A percentile compares a stretch with the other conserved stretches of the same genome.
Conservation (phyloP, 1,140 invertebrate species). For the Megalopta genalis region DNA sequence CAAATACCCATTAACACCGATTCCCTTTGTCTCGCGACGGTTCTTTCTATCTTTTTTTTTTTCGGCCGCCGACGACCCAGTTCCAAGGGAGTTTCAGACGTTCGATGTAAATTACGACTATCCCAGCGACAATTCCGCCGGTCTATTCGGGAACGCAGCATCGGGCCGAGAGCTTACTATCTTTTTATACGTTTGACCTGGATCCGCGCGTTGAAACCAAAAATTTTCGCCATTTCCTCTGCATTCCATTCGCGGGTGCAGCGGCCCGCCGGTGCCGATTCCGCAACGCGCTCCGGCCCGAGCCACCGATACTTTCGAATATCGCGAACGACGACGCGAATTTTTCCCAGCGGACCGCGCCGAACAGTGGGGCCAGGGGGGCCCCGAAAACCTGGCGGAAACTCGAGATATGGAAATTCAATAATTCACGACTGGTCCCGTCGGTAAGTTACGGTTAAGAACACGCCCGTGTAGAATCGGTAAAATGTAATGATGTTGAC, state of each 20-base stretch:
- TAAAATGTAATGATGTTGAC: too few species aligned
- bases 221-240: slow-evolving; percentile 23
- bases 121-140: slow-evolving; percentile 27
- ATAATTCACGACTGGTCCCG: too few species aligned
- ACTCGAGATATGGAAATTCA: too few species aligned
- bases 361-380: too few species aligned
- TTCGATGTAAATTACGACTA: slow-evolving; percentile 39
- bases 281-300: too few species aligned
- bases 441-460: too few species aligned
- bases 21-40: neutral
- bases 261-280: too few species aligned
- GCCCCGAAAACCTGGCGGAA: too few species aligned
- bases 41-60: neutral
- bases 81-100: slow-evolving; percentile 5
- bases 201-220: slow-evolving; percentile 19
- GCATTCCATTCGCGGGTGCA: slow-evolving; percentile 12
- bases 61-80: slow-evolving; percentile 19
- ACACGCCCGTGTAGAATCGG: too few species aligned
- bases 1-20: slow-evolving; percentile 18
- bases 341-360: neutral
- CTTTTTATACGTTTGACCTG: slow-evolving; percentile 36
- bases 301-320: neutral
- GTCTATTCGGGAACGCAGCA: slow-evolving; percentile 27
- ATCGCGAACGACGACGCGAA: slow-evolving; percentile 7
- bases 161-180: slow-evolving; percentile 18